phyloP scores from a whole-genome alignment of 2,113 vertebrate genomes.

The Cephalopholis sonnerati region DNA sequence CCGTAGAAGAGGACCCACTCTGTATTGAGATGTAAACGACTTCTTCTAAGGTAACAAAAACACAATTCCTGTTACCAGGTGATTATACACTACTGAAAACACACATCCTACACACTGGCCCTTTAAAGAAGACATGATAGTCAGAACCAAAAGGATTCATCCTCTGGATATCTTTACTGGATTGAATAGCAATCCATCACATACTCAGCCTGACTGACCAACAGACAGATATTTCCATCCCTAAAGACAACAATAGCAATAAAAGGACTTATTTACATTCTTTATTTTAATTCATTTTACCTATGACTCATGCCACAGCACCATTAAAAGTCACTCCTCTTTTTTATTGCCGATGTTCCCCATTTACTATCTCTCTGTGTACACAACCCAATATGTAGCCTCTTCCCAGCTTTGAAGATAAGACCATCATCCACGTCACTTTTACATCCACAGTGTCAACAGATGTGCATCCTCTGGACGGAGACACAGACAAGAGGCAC shows the following conservation, averaged over 20 bases:
- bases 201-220: not conserved
- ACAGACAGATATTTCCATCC: not conserved
- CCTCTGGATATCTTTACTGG: not conserved
- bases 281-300: not conserved
- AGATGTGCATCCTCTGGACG: constrained; percentile 5
- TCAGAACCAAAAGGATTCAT: not conserved
- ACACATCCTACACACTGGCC: no score
- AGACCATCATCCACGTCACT: constrained; percentile 24
- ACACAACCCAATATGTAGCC: constrained; percentile 25
- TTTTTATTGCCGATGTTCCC: constrained; percentile 37
- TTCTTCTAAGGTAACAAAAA: no score
- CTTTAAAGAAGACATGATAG: not conserved
- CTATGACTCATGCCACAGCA: not conserved
- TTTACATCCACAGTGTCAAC: constrained; percentile 25
- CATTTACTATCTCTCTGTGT: constrained; percentile 27
- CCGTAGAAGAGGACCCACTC: no score
- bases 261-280: constrained; percentile 16
- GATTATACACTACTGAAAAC: no score
- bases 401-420: constrained; percentile 49
- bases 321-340: constrained; percentile 11
- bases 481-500: not conserved
- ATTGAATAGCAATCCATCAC: not conserved
- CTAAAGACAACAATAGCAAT: no score
- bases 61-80: no score
- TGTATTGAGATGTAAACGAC: no score